Conservation (phyloP, 2,888 invertebrate species). For the Pyrgus malvae region DNA sequence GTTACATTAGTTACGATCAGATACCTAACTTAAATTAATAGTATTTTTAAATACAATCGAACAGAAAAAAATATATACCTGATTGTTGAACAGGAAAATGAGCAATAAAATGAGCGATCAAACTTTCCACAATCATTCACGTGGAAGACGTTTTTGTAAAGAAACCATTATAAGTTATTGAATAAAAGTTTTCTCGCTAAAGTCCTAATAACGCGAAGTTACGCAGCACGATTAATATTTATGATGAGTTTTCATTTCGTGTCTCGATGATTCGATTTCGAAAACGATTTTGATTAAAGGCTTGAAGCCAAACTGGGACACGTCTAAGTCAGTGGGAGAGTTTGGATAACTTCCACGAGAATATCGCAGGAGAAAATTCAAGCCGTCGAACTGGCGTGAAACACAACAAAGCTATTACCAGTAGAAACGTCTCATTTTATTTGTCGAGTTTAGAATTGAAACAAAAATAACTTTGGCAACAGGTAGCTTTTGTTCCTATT, state of each 20-base stretch:
- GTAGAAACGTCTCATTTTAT: slow-evolving; percentile 58
- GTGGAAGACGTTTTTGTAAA: slow-evolving; percentile 51
- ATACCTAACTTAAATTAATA: too few species aligned
- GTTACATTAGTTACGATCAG: too few species aligned
- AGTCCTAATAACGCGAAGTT: slow-evolving; percentile 33
- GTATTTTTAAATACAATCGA: too few species aligned
- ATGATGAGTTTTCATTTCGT: slow-evolving; percentile 13
- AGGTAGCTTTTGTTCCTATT: neutral
- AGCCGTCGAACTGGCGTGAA: slow-evolving; percentile 51
- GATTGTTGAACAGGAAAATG: too few species aligned
- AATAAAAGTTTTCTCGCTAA: slow-evolving; percentile 49
- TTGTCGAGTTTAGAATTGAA: slow-evolving; percentile 42
- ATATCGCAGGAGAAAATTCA: slow-evolving; percentile 55
- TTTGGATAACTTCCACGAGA: slow-evolving; percentile 53
- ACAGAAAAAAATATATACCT: too few species aligned
- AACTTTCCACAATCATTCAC: slow-evolving; percentile 53
- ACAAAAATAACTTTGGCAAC: neutral
- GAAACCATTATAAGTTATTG: slow-evolving; percentile 56
- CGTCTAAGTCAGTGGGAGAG: slow-evolving; percentile 31
- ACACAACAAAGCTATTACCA: slow-evolving; percentile 74
- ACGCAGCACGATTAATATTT: slow-evolving; percentile 11
- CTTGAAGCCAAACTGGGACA: slow-evolving; percentile 25
- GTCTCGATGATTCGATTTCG: too few species aligned
- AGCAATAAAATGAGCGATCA: slow-evolving; percentile 39
- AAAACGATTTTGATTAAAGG: slow-evolving; percentile 18